phyloP scores from a whole-genome alignment of 2,113 vertebrate genomes.

The Kryptolebias marmoratus region DNA sequence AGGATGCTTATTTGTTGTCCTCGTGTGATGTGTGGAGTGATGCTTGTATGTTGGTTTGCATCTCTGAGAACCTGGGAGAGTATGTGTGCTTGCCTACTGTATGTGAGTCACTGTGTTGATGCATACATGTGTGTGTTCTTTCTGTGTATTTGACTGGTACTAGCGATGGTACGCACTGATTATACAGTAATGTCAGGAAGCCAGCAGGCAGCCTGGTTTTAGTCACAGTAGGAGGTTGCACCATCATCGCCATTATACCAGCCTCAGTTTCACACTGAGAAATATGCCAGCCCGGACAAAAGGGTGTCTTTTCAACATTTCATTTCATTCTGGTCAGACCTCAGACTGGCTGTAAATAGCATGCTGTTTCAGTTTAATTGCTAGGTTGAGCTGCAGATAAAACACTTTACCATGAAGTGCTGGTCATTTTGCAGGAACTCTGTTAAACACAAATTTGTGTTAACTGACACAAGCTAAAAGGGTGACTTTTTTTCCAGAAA shows the following conservation, averaged over 20 bases:
- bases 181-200: conserved; percentile 75
- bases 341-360: conserved; percentile 26
- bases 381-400: conserved; percentile 19
- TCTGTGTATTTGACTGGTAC: conserved; percentile 40
- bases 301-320: conserved; percentile 25
- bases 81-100: neutral
- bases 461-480: conserved; percentile 1
- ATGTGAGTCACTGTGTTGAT: conserved; percentile 9
- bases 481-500: neutral
- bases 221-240: conserved; percentile 60
- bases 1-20: conserved; percentile 31
- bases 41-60: conserved; percentile 8
- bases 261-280: conserved; percentile 55
- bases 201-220: conserved; percentile 76
- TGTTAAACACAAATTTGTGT: conserved; percentile 28
- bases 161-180: conserved; percentile 65
- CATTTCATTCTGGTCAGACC: conserved; percentile 37
- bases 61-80: neutral
- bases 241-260: conserved; percentile 60
- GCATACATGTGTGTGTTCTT: conserved; percentile 24
- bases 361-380: conserved; percentile 28
- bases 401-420: conserved; percentile 19
- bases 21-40: conserved; percentile 8
- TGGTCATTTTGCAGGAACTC: conserved; percentile 25
- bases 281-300: conserved; percentile 53